These are phyloP conservation scores for Kudoa iwatai DNA, from an alignment of 30 jellyfish, hydroid and myxozoan genomes.

Conservation along the genomic window DNA sequence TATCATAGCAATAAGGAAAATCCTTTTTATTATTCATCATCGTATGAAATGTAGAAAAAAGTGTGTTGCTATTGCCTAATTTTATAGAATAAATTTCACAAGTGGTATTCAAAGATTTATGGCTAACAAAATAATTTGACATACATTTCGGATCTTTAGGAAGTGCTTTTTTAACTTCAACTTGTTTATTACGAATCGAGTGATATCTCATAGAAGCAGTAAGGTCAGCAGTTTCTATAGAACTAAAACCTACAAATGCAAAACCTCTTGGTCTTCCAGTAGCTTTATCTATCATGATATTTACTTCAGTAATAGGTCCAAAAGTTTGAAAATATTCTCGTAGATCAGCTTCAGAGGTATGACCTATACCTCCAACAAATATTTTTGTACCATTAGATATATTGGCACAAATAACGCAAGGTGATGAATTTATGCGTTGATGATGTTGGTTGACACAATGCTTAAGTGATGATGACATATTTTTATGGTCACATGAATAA, in stretches of 20 bases:
- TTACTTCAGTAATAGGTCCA: background rate
- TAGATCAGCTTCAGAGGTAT: conserved; percentile 37
- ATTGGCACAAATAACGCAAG: too few relatives aligned
- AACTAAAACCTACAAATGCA: conserved; percentile 46
- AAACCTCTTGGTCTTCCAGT: conserved; percentile 12
- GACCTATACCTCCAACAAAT: conserved; percentile 94
- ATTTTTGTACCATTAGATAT: conserved; percentile 10
- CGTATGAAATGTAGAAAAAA: too few relatives aligned
- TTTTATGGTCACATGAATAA: background rate
- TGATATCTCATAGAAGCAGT: conserved; percentile 20
- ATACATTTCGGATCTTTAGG: background rate
- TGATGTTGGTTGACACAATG: too few relatives aligned
- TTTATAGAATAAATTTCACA: too few relatives aligned
- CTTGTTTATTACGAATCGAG: conserved; percentile 15
- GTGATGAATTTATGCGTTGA: too few relatives aligned
- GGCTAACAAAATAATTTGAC: too few relatives aligned
- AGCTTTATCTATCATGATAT: background rate
- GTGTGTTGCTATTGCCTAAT: too few relatives aligned
- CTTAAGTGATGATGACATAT: background rate
- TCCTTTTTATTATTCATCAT: too few relatives aligned
- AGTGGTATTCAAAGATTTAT: too few relatives aligned
- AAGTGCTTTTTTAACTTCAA: background rate
- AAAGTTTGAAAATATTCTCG: conserved; percentile 7
- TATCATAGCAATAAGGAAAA: too few relatives aligned
- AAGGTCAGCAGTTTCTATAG: conserved; percentile 15